Evolutionary conservation across 2,797 vertebrate genomes (phyloP).

Genomic region (Remorina albescens): DNA sequence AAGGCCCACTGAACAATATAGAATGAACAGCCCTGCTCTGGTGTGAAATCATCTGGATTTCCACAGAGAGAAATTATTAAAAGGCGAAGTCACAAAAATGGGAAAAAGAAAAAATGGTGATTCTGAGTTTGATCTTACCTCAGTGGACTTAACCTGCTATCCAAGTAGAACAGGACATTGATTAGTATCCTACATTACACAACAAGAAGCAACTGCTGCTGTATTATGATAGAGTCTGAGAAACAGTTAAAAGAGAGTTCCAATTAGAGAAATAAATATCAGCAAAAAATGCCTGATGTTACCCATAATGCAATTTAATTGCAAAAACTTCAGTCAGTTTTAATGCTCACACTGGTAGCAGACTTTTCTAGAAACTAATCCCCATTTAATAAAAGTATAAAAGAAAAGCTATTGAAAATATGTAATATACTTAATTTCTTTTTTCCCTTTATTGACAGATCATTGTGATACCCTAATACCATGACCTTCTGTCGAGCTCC

Average conservation of each 20-base stretch:
- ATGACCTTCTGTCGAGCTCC: not conserved
- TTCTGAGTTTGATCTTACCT: constrained; percentile 73
- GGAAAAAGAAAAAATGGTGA: constrained; percentile 7
- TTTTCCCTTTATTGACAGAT: not conserved
- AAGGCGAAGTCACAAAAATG: not conserved
- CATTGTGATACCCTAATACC: too few species aligned
- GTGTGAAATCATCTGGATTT: too few species aligned
- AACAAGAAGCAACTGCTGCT: not conserved
- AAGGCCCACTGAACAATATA: too few species aligned
- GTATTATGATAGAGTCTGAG: not conserved
- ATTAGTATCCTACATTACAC: constrained; percentile 35
- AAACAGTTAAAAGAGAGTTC: not conserved
- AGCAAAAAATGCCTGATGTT: too few species aligned
- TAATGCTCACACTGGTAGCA: not conserved
- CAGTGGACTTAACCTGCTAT: constrained; percentile 46
- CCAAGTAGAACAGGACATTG: constrained; percentile 42
- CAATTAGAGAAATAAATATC: not conserved
- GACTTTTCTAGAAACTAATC: not conserved
- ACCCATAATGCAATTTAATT: not conserved
- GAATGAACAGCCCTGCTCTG: not conserved
- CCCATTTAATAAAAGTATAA: not conserved
- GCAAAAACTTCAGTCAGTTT: not conserved
- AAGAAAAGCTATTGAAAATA: constrained; percentile 7
- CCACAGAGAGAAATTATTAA: not conserved
- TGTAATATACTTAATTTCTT: not conserved